Conservation (phyloP, 2,797 vertebrate species). For the Gastrophryne carolinensis region DNA sequence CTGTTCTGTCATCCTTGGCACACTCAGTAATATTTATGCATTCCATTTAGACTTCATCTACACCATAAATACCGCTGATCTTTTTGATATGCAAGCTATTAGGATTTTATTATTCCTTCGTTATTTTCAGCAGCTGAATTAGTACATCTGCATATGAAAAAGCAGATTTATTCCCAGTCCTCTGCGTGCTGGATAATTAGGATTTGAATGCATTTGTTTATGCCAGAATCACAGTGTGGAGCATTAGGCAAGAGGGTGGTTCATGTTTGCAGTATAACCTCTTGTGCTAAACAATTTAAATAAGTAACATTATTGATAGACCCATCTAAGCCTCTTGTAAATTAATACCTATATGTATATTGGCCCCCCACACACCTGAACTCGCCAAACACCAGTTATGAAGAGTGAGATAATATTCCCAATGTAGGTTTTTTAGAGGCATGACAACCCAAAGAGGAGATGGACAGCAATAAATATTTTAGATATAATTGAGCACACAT, state of each 20-base stretch:
- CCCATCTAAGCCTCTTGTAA: too few relatives aligned
- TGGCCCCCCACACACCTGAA: too few relatives aligned
- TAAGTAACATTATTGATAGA: too few relatives aligned
- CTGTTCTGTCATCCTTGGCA: not conserved
- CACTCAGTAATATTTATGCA: slow-evolving; percentile 55
- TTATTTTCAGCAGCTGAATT: not conserved
- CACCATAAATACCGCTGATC: slow-evolving; percentile 69
- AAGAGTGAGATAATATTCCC: too few relatives aligned
- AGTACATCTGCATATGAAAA: not conserved
- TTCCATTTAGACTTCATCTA: slow-evolving; percentile 67
- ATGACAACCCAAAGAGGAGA: too few relatives aligned
- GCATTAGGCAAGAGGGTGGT: not conserved
- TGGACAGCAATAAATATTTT: too few relatives aligned
- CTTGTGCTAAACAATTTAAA: not conserved
- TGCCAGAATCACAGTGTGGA: not conserved
- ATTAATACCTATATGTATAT: too few relatives aligned
- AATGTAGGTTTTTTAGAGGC: too few relatives aligned
- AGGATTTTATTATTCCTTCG: slow-evolving; percentile 61
- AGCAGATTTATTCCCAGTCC: not conserved
- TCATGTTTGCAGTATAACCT: not conserved
- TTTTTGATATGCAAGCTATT: slow-evolving; percentile 73
- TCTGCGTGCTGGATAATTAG: not conserved
- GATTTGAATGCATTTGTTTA: not conserved
- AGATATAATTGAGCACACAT: too few relatives aligned
- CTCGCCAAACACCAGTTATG: too few relatives aligned